A percentile compares a stretch with the other conserved stretches of the same genome.
Evolutionary conservation across 2,113 vertebrate genomes (phyloP).

Genomic region (Sinocyclocheilus rhinocerous): DNA sequence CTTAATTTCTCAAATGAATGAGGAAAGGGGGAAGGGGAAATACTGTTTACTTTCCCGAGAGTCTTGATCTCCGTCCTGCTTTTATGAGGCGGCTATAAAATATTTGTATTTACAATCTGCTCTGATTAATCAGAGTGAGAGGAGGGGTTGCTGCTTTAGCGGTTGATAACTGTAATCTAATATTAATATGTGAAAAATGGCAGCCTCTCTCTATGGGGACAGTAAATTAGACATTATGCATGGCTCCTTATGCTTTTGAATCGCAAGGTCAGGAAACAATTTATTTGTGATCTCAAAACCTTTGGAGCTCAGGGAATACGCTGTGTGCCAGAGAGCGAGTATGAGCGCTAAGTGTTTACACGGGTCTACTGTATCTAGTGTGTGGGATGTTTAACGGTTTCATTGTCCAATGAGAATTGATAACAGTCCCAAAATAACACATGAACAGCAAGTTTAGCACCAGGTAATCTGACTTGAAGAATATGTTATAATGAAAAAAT

Average conservation of each 20-base stretch:
- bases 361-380: constrained; percentile 9
- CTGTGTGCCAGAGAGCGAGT: constrained; percentile 48
- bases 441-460: too few species aligned
- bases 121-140: constrained; percentile 81
- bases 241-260: constrained; percentile 81
- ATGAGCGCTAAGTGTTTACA: constrained; percentile 43
- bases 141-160: constrained; percentile 75
- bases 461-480: not conserved
- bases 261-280: constrained; percentile 65
- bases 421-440: not conserved
- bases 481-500: too few species aligned
- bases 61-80: constrained; percentile 57
- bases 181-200: constrained; percentile 95
- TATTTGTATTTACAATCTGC: constrained; percentile 82
- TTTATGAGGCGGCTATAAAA: constrained; percentile 79
- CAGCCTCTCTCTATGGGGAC: constrained; percentile 82
- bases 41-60: constrained; percentile 56
- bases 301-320: constrained; percentile 54
- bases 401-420: not conserved
- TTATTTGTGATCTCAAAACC: constrained; percentile 62
- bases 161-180: constrained; percentile 87
- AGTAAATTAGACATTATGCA: constrained; percentile 98
- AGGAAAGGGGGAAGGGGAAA: constrained; percentile 47
- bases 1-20: constrained; percentile 65
- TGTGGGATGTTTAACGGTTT: constrained; percentile 40